Evolutionary conservation across 2,113 vertebrate genomes (phyloP).

Genomic region (Megaceryle maxima): DNA sequence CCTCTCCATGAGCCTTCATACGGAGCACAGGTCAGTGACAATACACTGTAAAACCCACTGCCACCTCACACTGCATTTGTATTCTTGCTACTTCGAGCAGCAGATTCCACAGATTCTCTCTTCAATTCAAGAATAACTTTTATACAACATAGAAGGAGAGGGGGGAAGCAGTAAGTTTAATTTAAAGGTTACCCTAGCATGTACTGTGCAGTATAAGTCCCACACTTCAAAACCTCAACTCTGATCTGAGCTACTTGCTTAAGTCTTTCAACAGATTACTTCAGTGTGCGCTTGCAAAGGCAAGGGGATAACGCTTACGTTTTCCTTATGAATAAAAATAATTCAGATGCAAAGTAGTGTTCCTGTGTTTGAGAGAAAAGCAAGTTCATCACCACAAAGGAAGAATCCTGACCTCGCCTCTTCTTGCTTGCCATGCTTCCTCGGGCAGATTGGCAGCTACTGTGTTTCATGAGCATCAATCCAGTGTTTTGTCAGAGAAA

Average conservation of each 20-base stretch:
- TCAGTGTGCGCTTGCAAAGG: background rate
- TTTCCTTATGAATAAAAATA: background rate
- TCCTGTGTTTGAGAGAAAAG: background rate
- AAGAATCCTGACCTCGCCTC: background rate
- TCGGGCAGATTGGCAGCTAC: background rate
- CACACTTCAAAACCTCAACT: background rate
- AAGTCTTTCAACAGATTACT: background rate
- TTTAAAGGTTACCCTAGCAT: rapidly evolving
- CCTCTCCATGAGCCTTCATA: background rate
- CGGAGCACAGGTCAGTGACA: background rate
- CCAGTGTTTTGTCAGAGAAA: rapidly evolving
- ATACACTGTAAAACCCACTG: rapidly evolving
- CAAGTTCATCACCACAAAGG: background rate
- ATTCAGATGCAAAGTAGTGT: background rate
- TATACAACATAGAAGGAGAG: background rate
- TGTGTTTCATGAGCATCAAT: background rate
- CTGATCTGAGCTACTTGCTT: background rate
- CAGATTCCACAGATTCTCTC: background rate
- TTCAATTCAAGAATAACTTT: background rate
- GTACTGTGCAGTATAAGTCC: background rate
- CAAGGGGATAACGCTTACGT: background rate
- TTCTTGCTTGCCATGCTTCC: background rate
- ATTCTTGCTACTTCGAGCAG: background rate
- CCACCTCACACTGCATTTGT: background rate
- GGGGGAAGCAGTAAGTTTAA: background rate